Conservation (phyloP, 2,113 vertebrate genomes). For the Parus major region DNA sequence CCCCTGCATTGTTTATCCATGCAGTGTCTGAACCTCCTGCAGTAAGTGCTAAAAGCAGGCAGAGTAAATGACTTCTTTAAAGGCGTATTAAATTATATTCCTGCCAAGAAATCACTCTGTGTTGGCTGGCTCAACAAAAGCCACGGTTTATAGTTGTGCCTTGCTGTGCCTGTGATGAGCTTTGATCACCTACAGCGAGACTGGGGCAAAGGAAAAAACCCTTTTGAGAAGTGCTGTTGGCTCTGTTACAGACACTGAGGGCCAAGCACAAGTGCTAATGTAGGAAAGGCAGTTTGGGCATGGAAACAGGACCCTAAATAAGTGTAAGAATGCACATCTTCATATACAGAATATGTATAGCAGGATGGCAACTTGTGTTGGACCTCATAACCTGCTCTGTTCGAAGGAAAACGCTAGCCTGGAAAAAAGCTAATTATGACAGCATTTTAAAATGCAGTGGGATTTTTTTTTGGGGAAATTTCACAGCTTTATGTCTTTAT, state of each 20-base stretch:
- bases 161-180: conserved; percentile 10
- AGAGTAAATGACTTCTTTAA: not conserved
- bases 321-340: not conserved
- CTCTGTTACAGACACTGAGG: not conserved
- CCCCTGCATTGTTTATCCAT: not conserved
- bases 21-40: not conserved
- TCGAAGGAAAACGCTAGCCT: not conserved
- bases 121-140: conserved; percentile 9
- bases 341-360: fast-evolving
- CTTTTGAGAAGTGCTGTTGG: not conserved
- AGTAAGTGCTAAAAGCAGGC: not conserved
- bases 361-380: not conserved
- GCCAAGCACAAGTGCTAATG: not conserved
- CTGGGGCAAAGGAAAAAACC: not conserved
- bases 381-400: not conserved
- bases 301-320: not conserved
- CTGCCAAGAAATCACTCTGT: conserved; percentile 40
- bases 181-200: conserved; percentile 3
- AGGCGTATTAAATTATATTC: not conserved
- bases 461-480: not conserved
- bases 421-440: not conserved
- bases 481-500: not conserved
- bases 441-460: not conserved
- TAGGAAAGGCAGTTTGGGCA: not conserved
- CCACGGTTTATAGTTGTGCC: not conserved